phyloP scores from a whole-genome alignment of 64 coral and sea anemone genomes.

The Montipora foliosa region DNA sequence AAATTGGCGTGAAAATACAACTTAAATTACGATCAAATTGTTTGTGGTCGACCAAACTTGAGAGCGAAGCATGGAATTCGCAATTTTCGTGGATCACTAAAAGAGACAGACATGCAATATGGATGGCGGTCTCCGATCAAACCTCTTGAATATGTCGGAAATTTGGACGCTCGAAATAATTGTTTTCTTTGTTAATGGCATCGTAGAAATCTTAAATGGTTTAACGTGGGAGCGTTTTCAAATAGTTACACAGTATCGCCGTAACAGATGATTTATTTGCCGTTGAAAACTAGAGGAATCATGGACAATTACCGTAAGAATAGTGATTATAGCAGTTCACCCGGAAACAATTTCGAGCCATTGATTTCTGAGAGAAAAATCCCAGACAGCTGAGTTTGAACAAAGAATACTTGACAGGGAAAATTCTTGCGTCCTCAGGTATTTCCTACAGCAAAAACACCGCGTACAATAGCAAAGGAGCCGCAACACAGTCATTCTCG shows the following conservation, averaged over 20 bases:
- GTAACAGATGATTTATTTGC: slow-evolving; percentile 10
- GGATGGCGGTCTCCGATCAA: no score
- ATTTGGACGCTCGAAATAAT: not conserved
- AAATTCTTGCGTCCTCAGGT: slow-evolving; percentile 5
- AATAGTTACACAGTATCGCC: not conserved
- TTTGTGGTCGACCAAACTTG: not conserved
- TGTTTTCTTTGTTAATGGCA: not conserved
- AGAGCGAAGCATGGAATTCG: not conserved
- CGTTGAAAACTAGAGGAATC: not conserved
- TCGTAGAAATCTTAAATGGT: not conserved
- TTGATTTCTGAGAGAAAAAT: slow-evolving; percentile 25
- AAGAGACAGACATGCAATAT: not conserved
- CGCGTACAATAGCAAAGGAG: slow-evolving; percentile 36
- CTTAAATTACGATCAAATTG: not conserved
- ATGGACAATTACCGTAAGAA: slow-evolving; percentile 26
- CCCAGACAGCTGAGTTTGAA: not conserved
- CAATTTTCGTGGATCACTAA: not conserved
- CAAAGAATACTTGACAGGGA: slow-evolving; percentile 19
- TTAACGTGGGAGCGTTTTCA: not conserved
- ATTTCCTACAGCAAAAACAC: slow-evolving; percentile 14
- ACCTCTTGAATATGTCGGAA: not conserved
- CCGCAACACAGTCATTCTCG: slow-evolving; percentile 9
- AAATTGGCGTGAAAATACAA: not conserved
- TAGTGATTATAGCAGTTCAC: not conserved
- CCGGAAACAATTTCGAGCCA: slow-evolving; percentile 22